Percentiles rank a stretch among this genome's conserved stretches.
Conservation (phyloP, 2,797 vertebrate genomes). For the Lemur catta region DNA sequence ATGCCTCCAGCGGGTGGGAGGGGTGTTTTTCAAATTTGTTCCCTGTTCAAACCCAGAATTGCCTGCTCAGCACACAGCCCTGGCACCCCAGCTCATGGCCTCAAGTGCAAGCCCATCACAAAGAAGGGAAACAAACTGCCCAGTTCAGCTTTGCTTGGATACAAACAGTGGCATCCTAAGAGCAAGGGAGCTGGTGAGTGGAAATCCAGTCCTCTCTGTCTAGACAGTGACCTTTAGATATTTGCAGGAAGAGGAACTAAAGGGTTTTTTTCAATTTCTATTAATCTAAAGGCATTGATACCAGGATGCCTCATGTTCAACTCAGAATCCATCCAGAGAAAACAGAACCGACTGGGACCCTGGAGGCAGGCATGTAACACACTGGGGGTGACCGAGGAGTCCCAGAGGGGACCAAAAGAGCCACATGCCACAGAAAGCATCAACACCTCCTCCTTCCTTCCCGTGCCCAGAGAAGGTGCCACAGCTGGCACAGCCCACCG, state of each 20-base stretch:
- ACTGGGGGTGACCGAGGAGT: background rate
- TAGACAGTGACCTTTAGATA: background rate
- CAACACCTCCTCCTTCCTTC: background rate
- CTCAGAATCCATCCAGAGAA: background rate
- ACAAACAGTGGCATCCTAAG: background rate
- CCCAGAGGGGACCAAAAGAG: background rate
- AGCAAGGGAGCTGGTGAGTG: background rate
- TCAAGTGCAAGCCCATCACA: background rate
- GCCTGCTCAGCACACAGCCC: background rate
- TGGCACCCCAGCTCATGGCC: fast-evolving
- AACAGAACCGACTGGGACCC: background rate
- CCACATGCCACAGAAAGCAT: background rate
- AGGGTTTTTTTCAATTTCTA: background rate
- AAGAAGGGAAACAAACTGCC: background rate
- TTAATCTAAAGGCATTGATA: background rate
- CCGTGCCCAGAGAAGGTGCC: background rate
- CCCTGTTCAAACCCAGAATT: background rate
- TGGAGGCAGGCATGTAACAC: background rate
- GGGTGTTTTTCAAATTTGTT: background rate
- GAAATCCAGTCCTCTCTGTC: background rate
- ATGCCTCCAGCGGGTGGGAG: background rate
- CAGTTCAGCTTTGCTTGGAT: background rate
- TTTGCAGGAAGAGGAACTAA: background rate
- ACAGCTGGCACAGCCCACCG: too few relatives aligned
- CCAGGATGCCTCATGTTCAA: background rate